A percentile compares a stretch with the other conserved stretches of the same genome.
These are phyloP conservation scores for Heliconius ethilla DNA, from an alignment of 2,888 invertebrate species.

Conservation along the genomic window DNA sequence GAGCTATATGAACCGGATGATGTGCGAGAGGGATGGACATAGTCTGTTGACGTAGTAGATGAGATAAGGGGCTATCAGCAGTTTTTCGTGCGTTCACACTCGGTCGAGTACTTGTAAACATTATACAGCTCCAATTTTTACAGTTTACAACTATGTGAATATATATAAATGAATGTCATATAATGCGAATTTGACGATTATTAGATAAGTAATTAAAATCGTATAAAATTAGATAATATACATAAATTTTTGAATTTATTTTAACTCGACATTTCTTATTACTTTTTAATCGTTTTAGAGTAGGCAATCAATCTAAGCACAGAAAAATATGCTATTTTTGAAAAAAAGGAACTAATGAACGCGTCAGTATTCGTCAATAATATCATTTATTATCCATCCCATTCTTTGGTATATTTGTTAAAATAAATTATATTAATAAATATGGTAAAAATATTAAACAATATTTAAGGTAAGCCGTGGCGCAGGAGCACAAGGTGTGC, in stretches of 20 bases:
- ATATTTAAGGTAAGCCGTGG: no score
- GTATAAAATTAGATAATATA: no score
- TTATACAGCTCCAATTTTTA: slow-evolving; percentile 24
- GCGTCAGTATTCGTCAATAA: no score
- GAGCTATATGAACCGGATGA: slow-evolving; percentile 44
- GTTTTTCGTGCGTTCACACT: slow-evolving; percentile 62
- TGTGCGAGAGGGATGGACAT: slow-evolving; percentile 57
- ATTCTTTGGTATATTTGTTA: no score
- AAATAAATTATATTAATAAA: no score
- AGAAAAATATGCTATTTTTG: no score
- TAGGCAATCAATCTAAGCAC: neutral
- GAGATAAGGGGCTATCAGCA: slow-evolving; percentile 80
- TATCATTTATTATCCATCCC: no score
- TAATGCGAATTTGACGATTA: neutral
- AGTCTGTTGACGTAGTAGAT: slow-evolving; percentile 80
- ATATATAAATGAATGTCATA: neutral
- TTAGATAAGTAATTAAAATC: neutral
- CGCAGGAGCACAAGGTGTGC: no score
- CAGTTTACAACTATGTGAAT: no score
- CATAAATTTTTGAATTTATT: no score
- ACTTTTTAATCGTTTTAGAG: neutral
- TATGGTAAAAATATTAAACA: no score
- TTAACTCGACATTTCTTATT: neutral
- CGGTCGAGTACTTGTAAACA: slow-evolving; percentile 60
- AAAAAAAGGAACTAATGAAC: no score